These are phyloP conservation scores for Sorex fumeus DNA, from an alignment of 2,113 vertebrate species.

Conservation along the genomic window DNA sequence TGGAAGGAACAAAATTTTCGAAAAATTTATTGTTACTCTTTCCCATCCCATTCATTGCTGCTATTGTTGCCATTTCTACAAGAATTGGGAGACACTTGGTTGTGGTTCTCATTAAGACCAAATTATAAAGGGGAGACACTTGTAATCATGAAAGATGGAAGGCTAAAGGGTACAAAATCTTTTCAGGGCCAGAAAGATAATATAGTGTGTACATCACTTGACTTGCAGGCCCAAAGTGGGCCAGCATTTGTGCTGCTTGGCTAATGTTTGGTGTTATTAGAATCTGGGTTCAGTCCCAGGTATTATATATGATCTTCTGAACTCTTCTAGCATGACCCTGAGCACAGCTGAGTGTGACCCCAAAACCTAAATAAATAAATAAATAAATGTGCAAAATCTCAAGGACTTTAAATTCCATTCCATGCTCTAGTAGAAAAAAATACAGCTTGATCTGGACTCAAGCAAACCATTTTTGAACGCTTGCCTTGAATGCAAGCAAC, in stretches of 20 bases:
- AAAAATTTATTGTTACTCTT: no score
- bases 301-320: background rate
- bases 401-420: conserved; percentile 39
- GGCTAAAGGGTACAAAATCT: background rate
- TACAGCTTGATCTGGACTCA: background rate
- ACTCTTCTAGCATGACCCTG: background rate
- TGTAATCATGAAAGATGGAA: conserved; percentile 3
- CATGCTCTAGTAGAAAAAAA: conserved; percentile 32
- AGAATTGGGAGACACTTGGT: no score
- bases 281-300: background rate
- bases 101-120: background rate
- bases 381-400: background rate
- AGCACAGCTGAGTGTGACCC: background rate
- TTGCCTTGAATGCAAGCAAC: no score
- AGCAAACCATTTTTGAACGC: background rate
- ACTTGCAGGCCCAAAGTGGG: background rate
- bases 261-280: no score
- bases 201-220: no score
- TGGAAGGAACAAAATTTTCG: background rate
- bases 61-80: no score
- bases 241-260: no score
- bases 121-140: background rate
- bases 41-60: no score
- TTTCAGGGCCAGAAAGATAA: no score
- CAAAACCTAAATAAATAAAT: no score